Evolutionary conservation across 1,140 invertebrate genomes (phyloP).

Genomic region (Luehdorfia chinensis): DNA sequence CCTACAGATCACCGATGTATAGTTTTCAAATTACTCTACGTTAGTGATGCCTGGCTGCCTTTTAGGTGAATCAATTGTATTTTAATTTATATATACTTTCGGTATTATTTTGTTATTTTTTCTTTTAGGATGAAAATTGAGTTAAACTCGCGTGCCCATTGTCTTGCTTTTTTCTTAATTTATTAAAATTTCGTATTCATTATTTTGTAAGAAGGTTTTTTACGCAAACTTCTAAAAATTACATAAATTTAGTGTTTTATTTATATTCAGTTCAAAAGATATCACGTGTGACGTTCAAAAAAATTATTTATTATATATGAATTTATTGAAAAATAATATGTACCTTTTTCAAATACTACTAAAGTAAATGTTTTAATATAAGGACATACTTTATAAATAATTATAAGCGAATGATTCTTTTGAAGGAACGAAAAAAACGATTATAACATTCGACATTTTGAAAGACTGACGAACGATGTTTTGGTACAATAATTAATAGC

Average conservation of each 20-base stretch:
- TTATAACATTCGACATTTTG: conserved; percentile 9
- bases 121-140: conserved; percentile 48
- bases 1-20: too few relatives aligned
- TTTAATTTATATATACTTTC: conserved; percentile 19
- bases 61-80: too few relatives aligned
- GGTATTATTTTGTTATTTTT: conserved; percentile 22
- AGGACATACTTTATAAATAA: too few relatives aligned
- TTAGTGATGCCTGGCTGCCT: too few relatives aligned
- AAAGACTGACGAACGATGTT: conserved; percentile 7
- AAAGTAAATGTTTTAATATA: too few relatives aligned
- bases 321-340: too few relatives aligned
- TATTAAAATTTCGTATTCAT: conserved; percentile 36
- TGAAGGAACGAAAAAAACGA: too few relatives aligned
- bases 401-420: too few relatives aligned
- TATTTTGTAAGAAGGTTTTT: neutral
- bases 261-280: conserved; percentile 20
- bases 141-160: conserved; percentile 66
- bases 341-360: too few relatives aligned
- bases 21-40: too few relatives aligned
- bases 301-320: conserved; percentile 10
- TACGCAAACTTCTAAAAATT: too few relatives aligned
- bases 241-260: conserved; percentile 25
- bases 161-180: conserved; percentile 64
- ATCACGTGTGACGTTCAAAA: neutral
- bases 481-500: neutral